Conservation (phyloP, 2,797 vertebrate species). For the Gallirallus australis region DNA sequence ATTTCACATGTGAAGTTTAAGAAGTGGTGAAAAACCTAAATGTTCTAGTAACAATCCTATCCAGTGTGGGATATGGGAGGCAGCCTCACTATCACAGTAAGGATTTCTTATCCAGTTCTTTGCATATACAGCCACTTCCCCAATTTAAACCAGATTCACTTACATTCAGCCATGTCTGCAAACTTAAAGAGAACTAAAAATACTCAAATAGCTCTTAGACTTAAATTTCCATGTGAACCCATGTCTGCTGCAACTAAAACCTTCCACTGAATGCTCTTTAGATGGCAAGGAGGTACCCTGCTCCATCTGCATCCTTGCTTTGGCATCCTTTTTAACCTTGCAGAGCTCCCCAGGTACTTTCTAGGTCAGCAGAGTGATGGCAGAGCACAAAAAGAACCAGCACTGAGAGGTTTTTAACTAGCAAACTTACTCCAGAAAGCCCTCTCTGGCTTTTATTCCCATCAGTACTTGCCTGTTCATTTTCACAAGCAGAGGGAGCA, state of each 20-base stretch:
- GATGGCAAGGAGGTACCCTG: not conserved
- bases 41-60: not conserved
- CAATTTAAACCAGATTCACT: not conserved
- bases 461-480: not conserved
- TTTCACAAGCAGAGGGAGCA: not conserved
- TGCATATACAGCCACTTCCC: not conserved
- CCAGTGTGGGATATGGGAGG: too few species aligned
- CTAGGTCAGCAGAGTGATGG: not conserved
- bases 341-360: not conserved
- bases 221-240: rapidly evolving
- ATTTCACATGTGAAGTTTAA: not conserved
- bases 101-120: not conserved
- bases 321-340: not conserved
- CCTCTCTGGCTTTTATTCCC: not conserved
- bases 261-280: not conserved
- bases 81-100: not conserved
- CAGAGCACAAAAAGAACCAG: not conserved
- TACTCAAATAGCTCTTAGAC: not conserved
- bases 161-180: not conserved
- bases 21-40: not conserved
- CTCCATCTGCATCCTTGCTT: not conserved
- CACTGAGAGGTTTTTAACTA: not conserved
- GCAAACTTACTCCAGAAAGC: not conserved
- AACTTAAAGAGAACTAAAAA: not conserved
- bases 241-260: not conserved